Evolutionary conservation across 1,140 invertebrate species (phyloP).

Genomic region (Heliconius melpomene): DNA sequence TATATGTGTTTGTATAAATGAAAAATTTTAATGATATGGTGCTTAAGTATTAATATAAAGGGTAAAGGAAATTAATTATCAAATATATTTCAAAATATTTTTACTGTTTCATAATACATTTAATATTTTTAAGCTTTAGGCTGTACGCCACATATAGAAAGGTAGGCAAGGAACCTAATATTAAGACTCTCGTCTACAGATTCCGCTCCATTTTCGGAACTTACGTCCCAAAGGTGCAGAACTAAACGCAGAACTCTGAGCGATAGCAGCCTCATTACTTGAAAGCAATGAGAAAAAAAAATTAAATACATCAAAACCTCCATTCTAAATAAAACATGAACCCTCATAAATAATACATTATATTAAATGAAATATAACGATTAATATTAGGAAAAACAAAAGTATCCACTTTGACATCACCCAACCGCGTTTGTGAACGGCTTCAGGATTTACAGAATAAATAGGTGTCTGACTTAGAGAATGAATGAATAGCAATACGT

Average conservation of each 20-base stretch:
- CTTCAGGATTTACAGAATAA: slow-evolving; percentile 60
- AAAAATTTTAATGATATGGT: neutral
- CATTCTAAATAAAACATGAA: neutral
- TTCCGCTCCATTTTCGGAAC: no score
- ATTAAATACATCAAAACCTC: neutral
- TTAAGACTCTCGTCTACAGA: no score
- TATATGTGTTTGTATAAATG: neutral
- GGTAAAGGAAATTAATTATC: no score
- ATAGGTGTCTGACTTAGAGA: slow-evolving; percentile 55
- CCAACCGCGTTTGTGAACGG: slow-evolving; percentile 36
- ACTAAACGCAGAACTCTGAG: no score
- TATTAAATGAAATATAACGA: slow-evolving; percentile 19
- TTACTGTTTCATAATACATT: no score
- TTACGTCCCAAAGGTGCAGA: no score
- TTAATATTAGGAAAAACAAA: slow-evolving; percentile 32
- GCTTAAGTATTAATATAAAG: neutral
- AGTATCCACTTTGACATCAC: slow-evolving; percentile 34
- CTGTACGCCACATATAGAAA: no score
- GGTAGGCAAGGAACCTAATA: no score
- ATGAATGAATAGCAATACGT: slow-evolving; percentile 69
- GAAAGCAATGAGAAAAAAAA: neutral
- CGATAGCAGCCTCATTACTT: neutral
- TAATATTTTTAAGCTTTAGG: no score
- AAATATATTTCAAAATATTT: no score
- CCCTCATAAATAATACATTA: slow-evolving; percentile 1